A percentile compares a stretch with the other conserved stretches of the same genome.
These are phyloP conservation scores for Temnothorax longispinosus DNA, from an alignment of 1,140 invertebrate genomes.

Conservation along the genomic window DNA sequence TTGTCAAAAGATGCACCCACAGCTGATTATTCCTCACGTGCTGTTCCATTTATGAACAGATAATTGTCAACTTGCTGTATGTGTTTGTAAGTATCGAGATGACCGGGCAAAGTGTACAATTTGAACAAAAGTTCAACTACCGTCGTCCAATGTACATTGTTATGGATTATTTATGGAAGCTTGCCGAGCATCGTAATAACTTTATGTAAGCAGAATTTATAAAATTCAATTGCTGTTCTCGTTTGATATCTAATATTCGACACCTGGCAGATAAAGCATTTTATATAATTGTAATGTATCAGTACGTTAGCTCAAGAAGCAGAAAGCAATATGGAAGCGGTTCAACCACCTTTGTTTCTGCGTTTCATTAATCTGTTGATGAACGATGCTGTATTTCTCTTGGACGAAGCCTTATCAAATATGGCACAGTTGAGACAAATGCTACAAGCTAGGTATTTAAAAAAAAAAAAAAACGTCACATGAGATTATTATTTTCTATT, in stretches of 20 bases:
- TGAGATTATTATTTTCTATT: background rate
- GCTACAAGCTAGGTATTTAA: conserved; percentile 88
- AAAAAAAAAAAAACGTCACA: background rate
- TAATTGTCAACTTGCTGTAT: conserved; percentile 92
- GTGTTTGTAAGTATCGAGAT: conserved; percentile 99
- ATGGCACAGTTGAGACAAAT: conserved; percentile 93
- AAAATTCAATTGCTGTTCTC: background rate
- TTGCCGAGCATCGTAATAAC: conserved; percentile 90
- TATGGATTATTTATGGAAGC: conserved; percentile 96
- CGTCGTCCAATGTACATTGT: conserved; percentile 97
- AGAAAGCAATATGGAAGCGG: conserved; percentile 95
- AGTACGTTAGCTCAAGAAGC: conserved; percentile 91
- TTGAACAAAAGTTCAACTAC: conserved; percentile 99
- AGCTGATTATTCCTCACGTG: background rate
- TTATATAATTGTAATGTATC: conserved; percentile 21
- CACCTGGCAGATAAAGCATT: background rate
- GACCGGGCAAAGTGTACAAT: conserved; percentile 97
- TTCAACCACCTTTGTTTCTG: conserved; percentile 95
- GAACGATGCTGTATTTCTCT: conserved; percentile 97
- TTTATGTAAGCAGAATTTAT: conserved; percentile 89
- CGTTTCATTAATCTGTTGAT: conserved; percentile 97
- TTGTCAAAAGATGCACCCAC: background rate
- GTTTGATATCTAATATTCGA: background rate
- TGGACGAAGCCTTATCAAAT: conserved; percentile 96
- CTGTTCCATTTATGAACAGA: conserved; percentile 79